phyloP scores from a whole-genome alignment of 2,797 vertebrate genomes.

The Coregonus sp. region DNA sequence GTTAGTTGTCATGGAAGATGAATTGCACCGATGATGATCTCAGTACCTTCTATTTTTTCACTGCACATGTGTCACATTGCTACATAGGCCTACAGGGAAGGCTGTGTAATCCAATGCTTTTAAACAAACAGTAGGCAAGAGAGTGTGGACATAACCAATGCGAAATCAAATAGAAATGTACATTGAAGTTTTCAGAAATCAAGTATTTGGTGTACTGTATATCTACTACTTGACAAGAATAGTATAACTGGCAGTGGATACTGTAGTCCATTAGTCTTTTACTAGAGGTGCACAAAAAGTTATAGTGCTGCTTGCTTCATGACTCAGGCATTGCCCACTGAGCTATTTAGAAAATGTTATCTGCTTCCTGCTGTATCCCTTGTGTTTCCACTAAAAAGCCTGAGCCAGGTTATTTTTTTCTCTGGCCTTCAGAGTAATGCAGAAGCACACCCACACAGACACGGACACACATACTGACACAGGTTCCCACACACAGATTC shows the following conservation, averaged over 20 bases:
- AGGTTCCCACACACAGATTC: constrained; percentile 23
- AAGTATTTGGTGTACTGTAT: too few species aligned
- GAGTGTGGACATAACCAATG: too few species aligned
- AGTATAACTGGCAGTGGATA: too few species aligned
- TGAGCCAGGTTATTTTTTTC: constrained; percentile 53
- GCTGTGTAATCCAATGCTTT: too few species aligned
- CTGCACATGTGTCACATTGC: constrained; percentile 29
- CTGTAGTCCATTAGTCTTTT: not conserved
- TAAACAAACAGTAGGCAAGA: too few species aligned
- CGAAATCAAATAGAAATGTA: too few species aligned
- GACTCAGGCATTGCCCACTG: constrained; percentile 75
- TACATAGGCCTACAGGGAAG: constrained; percentile 7
- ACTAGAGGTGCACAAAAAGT: constrained; percentile 37
- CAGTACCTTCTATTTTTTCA: constrained; percentile 39
- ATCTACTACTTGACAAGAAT: too few species aligned
- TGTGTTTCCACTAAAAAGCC: constrained; percentile 59
- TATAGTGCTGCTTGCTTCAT: constrained; percentile 63
- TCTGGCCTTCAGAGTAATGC: constrained; percentile 66
- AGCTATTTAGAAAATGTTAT: constrained; percentile 72
- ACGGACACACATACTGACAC: constrained; percentile 24
- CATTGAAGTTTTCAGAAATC: too few species aligned
- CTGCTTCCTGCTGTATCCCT: constrained; percentile 66
- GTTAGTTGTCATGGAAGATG: constrained; percentile 56
- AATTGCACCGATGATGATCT: constrained; percentile 52
- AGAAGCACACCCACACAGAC: constrained; percentile 62